A percentile compares a stretch with the other conserved stretches of the same genome.
These are phyloP conservation scores for Andrena marginata DNA, from an alignment of 2,888 invertebrate species.

Conservation along the genomic window DNA sequence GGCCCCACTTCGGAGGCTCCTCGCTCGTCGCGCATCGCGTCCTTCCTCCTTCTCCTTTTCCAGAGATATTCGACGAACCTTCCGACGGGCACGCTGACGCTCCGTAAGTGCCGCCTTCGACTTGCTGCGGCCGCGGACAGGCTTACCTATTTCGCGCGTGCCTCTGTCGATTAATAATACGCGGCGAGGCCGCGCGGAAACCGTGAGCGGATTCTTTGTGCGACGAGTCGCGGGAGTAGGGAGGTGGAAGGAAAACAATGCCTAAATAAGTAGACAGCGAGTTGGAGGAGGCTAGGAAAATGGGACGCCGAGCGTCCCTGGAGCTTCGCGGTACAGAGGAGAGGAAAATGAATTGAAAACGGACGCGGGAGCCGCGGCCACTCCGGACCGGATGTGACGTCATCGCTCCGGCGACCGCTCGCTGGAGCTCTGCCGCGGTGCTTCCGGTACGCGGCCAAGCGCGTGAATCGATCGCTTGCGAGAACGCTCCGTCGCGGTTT, in stretches of 20 bases:
- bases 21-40: conserved; percentile 42
- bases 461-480: conserved; percentile 40
- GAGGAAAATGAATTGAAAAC: conserved; percentile 25
- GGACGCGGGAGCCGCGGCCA: conserved; percentile 43
- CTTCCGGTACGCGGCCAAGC: conserved; percentile 58
- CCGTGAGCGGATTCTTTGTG: neutral
- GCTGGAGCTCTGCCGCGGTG: conserved; percentile 39
- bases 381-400: conserved; percentile 77
- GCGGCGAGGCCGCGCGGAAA: conserved; percentile 20
- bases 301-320: conserved; percentile 14
- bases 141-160: conserved; percentile 28
- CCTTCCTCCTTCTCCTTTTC: conserved; percentile 71
- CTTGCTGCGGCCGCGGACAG: neutral
- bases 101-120: conserved; percentile 27
- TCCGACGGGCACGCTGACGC: conserved; percentile 25
- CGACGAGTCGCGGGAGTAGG: neutral
- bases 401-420: conserved; percentile 74
- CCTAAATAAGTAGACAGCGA: conserved; percentile 34
- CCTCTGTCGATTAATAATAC: conserved; percentile 6
- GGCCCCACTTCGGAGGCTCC: conserved; percentile 27
- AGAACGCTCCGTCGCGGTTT: conserved; percentile 18
- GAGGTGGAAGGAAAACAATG: conserved; percentile 43
- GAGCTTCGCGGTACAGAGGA: conserved; percentile 12
- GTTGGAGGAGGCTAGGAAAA: conserved; percentile 25
- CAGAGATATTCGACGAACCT: conserved; percentile 60